phyloP scores from a whole-genome alignment of 2,888 invertebrate species.

The Pherbina coryleti region DNA sequence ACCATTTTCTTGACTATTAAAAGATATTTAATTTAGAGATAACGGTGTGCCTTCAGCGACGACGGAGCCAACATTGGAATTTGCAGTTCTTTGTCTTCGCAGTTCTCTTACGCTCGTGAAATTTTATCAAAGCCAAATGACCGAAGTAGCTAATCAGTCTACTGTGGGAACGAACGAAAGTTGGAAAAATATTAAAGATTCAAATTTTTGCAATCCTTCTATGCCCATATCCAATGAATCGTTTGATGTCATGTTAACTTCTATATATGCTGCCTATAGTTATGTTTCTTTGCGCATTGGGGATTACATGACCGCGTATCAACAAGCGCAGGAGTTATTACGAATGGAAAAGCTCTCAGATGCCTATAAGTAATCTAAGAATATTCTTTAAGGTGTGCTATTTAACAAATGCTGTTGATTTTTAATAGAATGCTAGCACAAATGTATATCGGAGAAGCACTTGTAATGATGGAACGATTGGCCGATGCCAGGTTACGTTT shows the following conservation, averaged over 20 bases:
- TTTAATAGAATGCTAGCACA: constrained; percentile 81
- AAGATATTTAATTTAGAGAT: constrained; percentile 51
- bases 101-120: constrained; percentile 75
- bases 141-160: not conserved
- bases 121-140: constrained; percentile 55
- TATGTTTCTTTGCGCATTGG: constrained; percentile 88
- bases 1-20: not conserved
- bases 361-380: constrained; percentile 74
- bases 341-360: constrained; percentile 79
- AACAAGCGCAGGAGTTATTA: constrained; percentile 82
- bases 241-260: constrained; percentile 74
- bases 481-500: constrained; percentile 87
- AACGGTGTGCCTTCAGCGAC: constrained; percentile 85
- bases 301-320: constrained; percentile 83
- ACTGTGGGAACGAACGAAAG: constrained; percentile 48
- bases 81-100: constrained; percentile 87
- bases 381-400: not conserved
- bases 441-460: constrained; percentile 90
- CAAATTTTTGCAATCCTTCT: constrained; percentile 72
- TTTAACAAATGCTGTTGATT: not conserved
- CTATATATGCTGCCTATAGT: constrained; percentile 82
- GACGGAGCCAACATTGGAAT: constrained; percentile 89
- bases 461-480: constrained; percentile 84
- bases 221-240: constrained; percentile 75
- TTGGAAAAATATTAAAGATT: constrained; percentile 70